Conservation (phyloP, 2,888 invertebrate species). For the Netelia virgata region DNA sequence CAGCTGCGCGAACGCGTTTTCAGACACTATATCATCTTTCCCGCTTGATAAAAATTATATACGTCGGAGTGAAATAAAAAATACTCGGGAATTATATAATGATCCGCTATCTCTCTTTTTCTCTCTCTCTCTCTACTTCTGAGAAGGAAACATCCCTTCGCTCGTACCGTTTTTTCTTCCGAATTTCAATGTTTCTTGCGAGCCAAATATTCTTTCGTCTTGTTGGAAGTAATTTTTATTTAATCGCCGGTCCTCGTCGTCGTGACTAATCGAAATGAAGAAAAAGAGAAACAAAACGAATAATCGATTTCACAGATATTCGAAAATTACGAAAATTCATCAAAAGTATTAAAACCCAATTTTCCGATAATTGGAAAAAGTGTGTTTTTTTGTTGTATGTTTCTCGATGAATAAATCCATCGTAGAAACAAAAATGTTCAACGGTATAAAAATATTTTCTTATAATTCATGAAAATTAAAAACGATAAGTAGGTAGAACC, state of each 20-base stretch:
- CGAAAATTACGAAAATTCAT: no score
- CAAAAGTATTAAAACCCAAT: no score
- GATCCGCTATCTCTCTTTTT: constrained; percentile 50
- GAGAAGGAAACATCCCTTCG: constrained; percentile 30
- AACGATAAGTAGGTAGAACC: neutral
- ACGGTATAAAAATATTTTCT: neutral
- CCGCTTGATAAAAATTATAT: constrained; percentile 22
- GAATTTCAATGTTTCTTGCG: constrained; percentile 7
- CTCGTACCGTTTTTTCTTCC: neutral
- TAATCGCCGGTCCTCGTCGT: neutral
- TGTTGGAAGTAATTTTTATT: neutral
- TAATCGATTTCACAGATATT: no score
- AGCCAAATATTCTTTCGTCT: constrained; percentile 8
- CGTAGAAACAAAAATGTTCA: no score
- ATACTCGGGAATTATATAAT: constrained; percentile 54
- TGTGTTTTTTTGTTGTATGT: no score
- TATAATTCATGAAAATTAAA: neutral
- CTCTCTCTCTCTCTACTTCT: constrained; percentile 42
- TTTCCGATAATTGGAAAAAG: no score
- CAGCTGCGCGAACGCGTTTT: constrained; percentile 46
- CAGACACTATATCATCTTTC: constrained; percentile 60
- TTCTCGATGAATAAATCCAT: no score
- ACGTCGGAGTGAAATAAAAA: constrained; percentile 16
- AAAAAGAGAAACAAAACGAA: no score
- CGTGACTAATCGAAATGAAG: no score